Base-by-base conservation (phyloP, 2,888 invertebrate genomes). In the Periphyllus acericola region DNA sequence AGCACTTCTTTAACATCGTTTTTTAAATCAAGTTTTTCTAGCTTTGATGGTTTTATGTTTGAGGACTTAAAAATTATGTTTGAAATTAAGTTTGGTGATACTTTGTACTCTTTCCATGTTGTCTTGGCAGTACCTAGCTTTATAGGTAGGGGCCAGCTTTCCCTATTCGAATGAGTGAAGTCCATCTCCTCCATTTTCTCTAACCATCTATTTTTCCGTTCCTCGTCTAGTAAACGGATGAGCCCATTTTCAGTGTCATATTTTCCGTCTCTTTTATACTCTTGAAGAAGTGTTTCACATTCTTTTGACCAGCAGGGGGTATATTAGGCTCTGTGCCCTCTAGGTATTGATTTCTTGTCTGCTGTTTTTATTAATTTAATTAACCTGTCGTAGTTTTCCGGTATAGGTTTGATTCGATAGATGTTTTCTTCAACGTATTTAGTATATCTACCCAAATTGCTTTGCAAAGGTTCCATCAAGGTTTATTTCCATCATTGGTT, bases 351-450 rank as follows among this genome's bases (percentile, higher is more conserved):
- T n/a, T n/a, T n/a, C n/a, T n/a, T n/a, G 36, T 36, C 74, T 36
- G 74, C 74, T 74, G 36, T 74, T 74, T 36, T 74, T 34, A 74
- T 34, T 8, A 74, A 36, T 36, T 74, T 36, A 21, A 74, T 36
- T 25, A 74, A 74, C 36, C 74, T 74, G 19, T 36, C 25, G 8
- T 74, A 74, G 36, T 74, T 74, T 25, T 74, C 74, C 74, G 74
- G 34, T 5, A 36, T 36, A 19, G 74, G 74, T 74, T 74, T 74
- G 6, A 36, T 74, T 74, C 36, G 74, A 21, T 74, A 36, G 6
- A 74, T 74, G 21, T 74, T 74, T 36, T 74, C 74, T 25, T 36
- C 74, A 6, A 74, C 74, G 74, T 74, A 74, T 74, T 74, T 74
- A 25, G 36, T 36, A 74, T 36, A 74, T 19, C 74, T 8, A 25